A percentile compares a stretch with the other conserved stretches of the same genome.
Conservation (phyloP, 1,140 invertebrate genomes). For the Halesus radiatus region DNA sequence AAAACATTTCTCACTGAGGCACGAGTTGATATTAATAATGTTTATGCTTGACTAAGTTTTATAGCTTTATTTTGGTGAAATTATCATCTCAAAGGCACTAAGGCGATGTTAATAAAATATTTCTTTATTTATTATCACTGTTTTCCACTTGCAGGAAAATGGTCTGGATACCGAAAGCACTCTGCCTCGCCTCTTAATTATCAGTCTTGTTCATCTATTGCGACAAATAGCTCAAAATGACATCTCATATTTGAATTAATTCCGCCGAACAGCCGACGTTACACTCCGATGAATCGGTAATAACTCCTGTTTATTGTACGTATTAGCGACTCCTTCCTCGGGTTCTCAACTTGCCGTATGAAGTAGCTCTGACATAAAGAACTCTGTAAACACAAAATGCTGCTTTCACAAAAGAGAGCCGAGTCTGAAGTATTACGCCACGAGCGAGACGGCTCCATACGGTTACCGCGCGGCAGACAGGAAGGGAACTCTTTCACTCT, state of each 20-base stretch:
- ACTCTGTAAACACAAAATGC: conserved; percentile 50
- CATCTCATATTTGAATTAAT: conserved; percentile 41
- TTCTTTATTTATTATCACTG: no score
- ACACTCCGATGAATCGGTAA: conserved; percentile 46
- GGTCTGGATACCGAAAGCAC: no score
- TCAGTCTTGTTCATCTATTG: no score
- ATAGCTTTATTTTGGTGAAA: no score
- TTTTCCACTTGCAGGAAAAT: background rate
- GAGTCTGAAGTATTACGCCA: conserved; percentile 36
- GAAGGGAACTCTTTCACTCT: conserved; percentile 10
- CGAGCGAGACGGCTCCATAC: conserved; percentile 30
- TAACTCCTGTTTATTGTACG: conserved; percentile 52
- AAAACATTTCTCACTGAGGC: no score
- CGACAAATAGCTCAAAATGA: background rate
- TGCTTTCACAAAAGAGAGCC: conserved; percentile 46
- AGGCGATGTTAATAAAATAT: no score
- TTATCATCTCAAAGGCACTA: no score
- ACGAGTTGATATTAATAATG: no score
- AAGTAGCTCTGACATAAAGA: conserved; percentile 47
- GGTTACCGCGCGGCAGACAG: background rate
- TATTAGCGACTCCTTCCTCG: conserved; percentile 44
- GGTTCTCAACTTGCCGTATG: conserved; percentile 18
- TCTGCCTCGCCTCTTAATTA: no score
- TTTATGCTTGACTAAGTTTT: no score
- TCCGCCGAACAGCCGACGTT: conserved; percentile 26